Evolutionary conservation across 2,888 invertebrate species (phyloP), one percentile per base, ranked within the genome.

Genomic region (Keiferia lycopersicella): DNA sequence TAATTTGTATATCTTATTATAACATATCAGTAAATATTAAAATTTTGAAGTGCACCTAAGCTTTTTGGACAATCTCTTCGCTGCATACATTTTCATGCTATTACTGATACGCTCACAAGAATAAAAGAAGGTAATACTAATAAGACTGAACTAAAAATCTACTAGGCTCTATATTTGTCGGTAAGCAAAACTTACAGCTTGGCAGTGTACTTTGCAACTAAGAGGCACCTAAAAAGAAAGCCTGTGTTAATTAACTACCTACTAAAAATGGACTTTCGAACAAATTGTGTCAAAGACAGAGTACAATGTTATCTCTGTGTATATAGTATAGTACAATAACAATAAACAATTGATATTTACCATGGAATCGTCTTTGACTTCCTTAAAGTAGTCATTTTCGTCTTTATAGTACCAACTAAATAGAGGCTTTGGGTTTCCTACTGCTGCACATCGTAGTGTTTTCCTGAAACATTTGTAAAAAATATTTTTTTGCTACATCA

Each of bases 201-300:
- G 45, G 45, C 45, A 45, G 45, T 45, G n/a, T 45, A 16, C 45
- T n/a, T 45, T 45, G 45, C 45, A 45, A 45, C 45, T 45, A 45
- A 16, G 8, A 22, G n/a, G 14, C 22, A 62, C 12, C 20, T 53
- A 53, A 62, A 53, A 10, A 38, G 18, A 11, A 59, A 4, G 34
- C 34, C 10, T 1, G 34, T 8, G 8, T 34, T 34, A 34, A 10
- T 1, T 4, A n/a, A n/a, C n/a, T n/a, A n/a, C n/a, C n/a, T n/a
- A n/a, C n/a, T n/a, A n/a, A n/a, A n/a, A n/a, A n/a, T n/a, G n/a
- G n/a, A n/a, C n/a, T n/a, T n/a, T n/a, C n/a, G n/a, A n/a, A n/a
- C n/a, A n/a, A n/a, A n/a, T n/a, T n/a, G n/a, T n/a, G n/a, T 26
- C 26, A 4, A 26, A 26, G 26, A 26, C 6, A 26, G 26, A 26